phyloP scores from a whole-genome alignment of 2,888 invertebrate species.

The Ormyrus rosae region DNA sequence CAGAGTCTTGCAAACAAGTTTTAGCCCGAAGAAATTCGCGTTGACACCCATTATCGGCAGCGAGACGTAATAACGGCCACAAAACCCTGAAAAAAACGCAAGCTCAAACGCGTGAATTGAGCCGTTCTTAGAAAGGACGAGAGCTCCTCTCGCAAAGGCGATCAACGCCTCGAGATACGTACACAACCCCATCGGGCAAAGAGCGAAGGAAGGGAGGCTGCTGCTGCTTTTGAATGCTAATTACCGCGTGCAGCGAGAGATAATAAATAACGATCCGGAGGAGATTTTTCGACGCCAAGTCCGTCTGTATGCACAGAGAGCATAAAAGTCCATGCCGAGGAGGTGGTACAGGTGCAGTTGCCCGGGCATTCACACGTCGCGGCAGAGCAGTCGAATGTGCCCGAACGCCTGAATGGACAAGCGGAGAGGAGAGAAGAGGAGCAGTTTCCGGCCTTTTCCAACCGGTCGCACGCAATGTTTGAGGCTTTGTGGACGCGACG shows the following conservation, averaged over 20 bases:
- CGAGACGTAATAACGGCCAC: no score
- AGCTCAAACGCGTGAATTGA: constrained; percentile 1
- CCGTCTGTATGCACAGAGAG: not conserved
- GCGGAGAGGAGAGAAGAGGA: no score
- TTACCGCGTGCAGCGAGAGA: not conserved
- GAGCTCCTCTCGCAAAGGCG: not conserved
- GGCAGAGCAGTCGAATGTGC: no score
- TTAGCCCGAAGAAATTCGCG: no score
- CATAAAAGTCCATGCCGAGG: not conserved
- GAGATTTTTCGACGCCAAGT: constrained; percentile 5
- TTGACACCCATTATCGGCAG: no score
- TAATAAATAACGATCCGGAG: constrained; percentile 13
- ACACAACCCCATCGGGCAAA: not conserved
- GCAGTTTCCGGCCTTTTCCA: no score
- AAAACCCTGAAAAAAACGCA: not conserved
- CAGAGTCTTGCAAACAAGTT: no score
- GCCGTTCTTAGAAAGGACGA: not conserved
- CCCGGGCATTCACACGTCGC: no score
- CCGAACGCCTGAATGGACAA: no score
- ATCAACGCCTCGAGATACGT: constrained; percentile 2
- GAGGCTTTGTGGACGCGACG: no score
- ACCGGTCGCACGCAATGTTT: no score
- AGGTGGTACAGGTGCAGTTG: not conserved
- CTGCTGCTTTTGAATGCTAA: constrained; percentile 28
- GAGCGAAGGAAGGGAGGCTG: not conserved